Percentiles rank a stretch among this genome's conserved stretches.
These are phyloP conservation scores for Drosophila sp. DNA, from an alignment of 1,140 invertebrate genomes.

Conservation along the genomic window DNA sequence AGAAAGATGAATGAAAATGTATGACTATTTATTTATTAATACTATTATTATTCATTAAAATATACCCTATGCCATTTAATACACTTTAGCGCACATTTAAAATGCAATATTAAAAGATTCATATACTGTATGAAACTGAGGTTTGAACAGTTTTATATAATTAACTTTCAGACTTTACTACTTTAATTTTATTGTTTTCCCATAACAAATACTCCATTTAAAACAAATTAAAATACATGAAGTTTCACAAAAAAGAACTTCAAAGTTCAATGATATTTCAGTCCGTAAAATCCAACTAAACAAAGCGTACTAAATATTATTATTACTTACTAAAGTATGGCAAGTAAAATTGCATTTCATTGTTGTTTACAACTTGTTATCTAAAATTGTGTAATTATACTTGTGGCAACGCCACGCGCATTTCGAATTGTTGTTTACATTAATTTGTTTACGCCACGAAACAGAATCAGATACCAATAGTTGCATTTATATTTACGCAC, in stretches of 20 bases:
- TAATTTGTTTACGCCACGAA: slow-evolving; percentile 33
- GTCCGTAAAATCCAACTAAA: no score
- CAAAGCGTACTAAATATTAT: not conserved
- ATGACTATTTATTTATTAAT: not conserved
- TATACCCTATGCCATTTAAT: slow-evolving; percentile 10
- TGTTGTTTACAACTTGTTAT: slow-evolving; percentile 58
- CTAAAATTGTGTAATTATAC: slow-evolving; percentile 32
- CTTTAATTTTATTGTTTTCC: slow-evolving; percentile 14
- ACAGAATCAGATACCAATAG: slow-evolving; percentile 8
- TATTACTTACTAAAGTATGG: not conserved
- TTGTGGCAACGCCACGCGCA: slow-evolving; percentile 40
- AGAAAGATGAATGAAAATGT: slow-evolving; percentile 39
- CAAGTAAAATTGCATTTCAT: slow-evolving; percentile 2
- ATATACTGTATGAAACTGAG: no score
- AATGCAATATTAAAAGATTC: no score
- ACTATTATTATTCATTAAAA: slow-evolving; percentile 1
- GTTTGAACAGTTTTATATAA: no score
- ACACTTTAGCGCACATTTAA: not conserved
- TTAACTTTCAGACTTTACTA: no score
- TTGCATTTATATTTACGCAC: not conserved
- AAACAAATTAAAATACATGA: no score
- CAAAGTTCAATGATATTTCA: no score
- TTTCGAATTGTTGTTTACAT: slow-evolving; percentile 43
- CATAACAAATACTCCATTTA: no score
- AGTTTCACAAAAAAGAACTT: no score